Evolutionary conservation across 2,888 invertebrate genomes (phyloP).

Genomic region (Chorisops tibialis): DNA sequence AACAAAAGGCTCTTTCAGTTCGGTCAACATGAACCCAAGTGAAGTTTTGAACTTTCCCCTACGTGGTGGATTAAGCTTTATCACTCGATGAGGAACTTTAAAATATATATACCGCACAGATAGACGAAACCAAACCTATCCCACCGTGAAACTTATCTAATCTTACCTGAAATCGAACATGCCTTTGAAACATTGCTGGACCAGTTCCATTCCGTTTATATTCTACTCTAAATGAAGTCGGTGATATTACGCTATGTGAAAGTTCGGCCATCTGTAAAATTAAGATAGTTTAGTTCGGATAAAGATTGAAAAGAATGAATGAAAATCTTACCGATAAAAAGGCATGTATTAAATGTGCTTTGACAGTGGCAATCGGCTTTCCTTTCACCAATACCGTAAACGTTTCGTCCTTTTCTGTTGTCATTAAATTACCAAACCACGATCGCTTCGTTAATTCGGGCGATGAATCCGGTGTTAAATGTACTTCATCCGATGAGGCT

Average conservation of each 20-base stretch:
- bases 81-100: too few relatives aligned
- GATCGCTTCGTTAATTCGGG: conserved; percentile 96
- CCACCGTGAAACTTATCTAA: too few relatives aligned
- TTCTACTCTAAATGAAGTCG: conserved; percentile 97
- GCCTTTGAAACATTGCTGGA: conserved; percentile 94
- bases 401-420: conserved; percentile 96
- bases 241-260: conserved; percentile 96
- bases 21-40: too few relatives aligned
- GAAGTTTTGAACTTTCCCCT: too few relatives aligned
- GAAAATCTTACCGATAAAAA: conserved; percentile 84
- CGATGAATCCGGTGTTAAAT: conserved; percentile 91
- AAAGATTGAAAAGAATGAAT: conserved; percentile 6
- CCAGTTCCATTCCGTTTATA: conserved; percentile 93
- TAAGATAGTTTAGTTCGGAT: background rate
- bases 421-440: conserved; percentile 97
- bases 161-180: conserved; percentile 86
- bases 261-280: conserved; percentile 82
- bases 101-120: too few relatives aligned
- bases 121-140: too few relatives aligned
- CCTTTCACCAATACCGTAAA: conserved; percentile 96
- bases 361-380: conserved; percentile 92
- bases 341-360: conserved; percentile 97
- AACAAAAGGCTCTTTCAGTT: too few relatives aligned
- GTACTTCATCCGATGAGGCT: conserved; percentile 87
- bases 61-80: too few relatives aligned